phyloP scores from a whole-genome alignment of 2,888 invertebrate species.

The Byasa hedistus region DNA sequence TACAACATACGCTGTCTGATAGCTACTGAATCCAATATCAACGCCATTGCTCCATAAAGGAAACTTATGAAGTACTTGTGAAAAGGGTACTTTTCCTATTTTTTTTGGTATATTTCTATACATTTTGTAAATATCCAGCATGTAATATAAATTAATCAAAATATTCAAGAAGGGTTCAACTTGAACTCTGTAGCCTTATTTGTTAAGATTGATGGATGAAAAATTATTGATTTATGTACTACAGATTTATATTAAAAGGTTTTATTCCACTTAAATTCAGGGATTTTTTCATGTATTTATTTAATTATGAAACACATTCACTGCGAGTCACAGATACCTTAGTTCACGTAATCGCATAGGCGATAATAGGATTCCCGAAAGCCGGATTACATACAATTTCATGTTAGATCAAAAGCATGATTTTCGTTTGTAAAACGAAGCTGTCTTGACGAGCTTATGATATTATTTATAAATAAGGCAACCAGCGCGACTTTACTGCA shows the following conservation, averaged over 20 bases:
- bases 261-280: too few relatives aligned
- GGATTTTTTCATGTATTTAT: background rate
- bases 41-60: background rate
- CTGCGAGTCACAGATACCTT: background rate
- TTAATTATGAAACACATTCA: background rate
- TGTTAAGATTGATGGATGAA: background rate
- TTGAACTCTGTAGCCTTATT: too few relatives aligned
- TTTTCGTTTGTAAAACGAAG: slow-evolving; percentile 9
- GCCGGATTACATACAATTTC: slow-evolving; percentile 24
- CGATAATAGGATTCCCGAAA: slow-evolving; percentile 21
- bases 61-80: background rate
- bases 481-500: background rate
- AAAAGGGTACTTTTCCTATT: too few relatives aligned
- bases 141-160: too few relatives aligned
- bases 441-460: slow-evolving; percentile 13
- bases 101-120: too few relatives aligned
- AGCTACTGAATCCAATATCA: background rate
- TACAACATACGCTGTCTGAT: background rate
- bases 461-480: slow-evolving; percentile 12
- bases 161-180: too few relatives aligned
- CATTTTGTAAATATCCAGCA: too few relatives aligned
- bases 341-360: slow-evolving; percentile 1
- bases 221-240: background rate
- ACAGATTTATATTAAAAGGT: too few relatives aligned
- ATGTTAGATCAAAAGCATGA: slow-evolving; percentile 23